Evolutionary conservation across 2,797 vertebrate species (phyloP).

Genomic region (Enteromius argenteus): DNA sequence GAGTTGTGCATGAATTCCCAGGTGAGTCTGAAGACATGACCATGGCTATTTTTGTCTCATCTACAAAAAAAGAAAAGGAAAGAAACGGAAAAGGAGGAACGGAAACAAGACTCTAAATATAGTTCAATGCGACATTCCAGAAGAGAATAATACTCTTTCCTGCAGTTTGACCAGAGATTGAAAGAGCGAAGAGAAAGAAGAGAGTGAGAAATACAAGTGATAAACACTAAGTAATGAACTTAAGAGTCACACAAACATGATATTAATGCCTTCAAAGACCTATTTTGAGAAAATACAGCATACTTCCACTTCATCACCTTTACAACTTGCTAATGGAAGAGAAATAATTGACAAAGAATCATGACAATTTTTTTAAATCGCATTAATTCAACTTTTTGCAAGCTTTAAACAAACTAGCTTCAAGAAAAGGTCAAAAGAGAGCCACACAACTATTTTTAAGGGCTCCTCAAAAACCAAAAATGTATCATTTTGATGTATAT

Average conservation of each 20-base stretch:
- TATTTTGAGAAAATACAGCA: constrained; percentile 6
- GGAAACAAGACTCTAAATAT: constrained; percentile 60
- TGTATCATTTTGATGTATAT: not conserved
- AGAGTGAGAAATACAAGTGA: not conserved
- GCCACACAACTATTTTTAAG: not conserved
- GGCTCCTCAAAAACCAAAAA: not conserved
- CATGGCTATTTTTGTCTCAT: constrained; percentile 61
- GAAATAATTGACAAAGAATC: constrained; percentile 31
- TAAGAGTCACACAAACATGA: not conserved
- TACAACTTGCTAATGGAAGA: not conserved
- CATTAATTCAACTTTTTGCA: constrained; percentile 40
- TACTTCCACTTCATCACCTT: constrained; percentile 20
- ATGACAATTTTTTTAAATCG: constrained; percentile 17
- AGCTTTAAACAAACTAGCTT: constrained; percentile 31
- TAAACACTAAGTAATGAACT: not conserved
- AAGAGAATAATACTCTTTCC: constrained; percentile 61
- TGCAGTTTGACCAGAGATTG: constrained; percentile 45
- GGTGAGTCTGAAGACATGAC: constrained; percentile 60
- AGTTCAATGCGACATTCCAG: constrained; percentile 61
- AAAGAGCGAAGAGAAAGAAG: constrained; percentile 23
- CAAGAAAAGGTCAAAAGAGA: constrained; percentile 7
- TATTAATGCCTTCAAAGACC: constrained; percentile 1
- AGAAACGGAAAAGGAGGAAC: constrained; percentile 62
- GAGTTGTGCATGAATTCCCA: constrained; percentile 55
- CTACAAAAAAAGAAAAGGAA: constrained; percentile 51